Evolutionary conservation across 2,888 invertebrate genomes (phyloP).

Genomic region (Idaea aversata): DNA sequence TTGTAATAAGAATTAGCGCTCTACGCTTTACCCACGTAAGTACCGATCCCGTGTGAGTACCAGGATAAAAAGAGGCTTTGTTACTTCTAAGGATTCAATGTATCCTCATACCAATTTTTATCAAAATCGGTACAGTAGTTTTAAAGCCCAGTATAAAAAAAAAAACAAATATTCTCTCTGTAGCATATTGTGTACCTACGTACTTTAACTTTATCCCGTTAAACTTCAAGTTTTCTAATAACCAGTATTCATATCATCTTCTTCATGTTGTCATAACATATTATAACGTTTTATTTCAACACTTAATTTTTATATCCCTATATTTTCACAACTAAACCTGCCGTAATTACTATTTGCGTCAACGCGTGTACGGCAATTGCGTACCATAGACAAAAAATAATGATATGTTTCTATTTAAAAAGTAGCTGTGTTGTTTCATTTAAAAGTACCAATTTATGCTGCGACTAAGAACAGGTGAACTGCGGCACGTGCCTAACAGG

Average conservation of each 20-base stretch:
- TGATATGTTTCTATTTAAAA: slow-evolving; percentile 34
- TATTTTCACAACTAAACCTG: neutral
- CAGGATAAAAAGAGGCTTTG: too few relatives aligned
- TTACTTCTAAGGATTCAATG: too few relatives aligned
- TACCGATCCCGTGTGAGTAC: too few relatives aligned
- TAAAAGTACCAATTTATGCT: neutral
- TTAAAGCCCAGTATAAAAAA: too few relatives aligned
- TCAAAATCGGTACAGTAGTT: too few relatives aligned
- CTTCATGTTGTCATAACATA: neutral
- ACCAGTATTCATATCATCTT: neutral
- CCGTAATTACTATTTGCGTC: slow-evolving; percentile 5
- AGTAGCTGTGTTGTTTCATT: slow-evolving; percentile 4
- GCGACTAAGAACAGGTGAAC: slow-evolving; percentile 59
- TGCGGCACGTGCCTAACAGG: slow-evolving; percentile 66
- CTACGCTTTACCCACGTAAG: too few relatives aligned
- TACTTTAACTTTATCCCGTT: neutral
- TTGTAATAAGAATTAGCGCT: too few relatives aligned
- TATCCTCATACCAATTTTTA: too few relatives aligned
- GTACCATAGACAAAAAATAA: slow-evolving; percentile 43
- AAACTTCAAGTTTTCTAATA: neutral
- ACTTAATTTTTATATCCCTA: neutral
- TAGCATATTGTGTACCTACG: too few relatives aligned
- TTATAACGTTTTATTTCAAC: neutral
- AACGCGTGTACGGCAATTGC: slow-evolving; percentile 32
- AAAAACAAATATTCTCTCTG: too few relatives aligned